Conservation (phyloP, 2,888 invertebrate genomes). For the Epinotia ramella region DNA sequence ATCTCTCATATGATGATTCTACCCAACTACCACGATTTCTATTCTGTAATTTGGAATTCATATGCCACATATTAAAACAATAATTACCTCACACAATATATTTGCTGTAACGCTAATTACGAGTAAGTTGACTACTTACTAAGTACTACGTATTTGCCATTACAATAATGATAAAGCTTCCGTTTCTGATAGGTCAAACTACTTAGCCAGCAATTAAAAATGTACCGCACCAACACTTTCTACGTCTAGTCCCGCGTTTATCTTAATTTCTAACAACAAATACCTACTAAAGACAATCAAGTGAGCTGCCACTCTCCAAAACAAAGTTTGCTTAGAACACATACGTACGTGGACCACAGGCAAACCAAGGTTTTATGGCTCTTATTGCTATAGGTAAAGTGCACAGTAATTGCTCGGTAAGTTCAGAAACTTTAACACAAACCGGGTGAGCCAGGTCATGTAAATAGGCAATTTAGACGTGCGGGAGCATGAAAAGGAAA, state of each 20-base stretch:
- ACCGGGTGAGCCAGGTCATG: too few species aligned
- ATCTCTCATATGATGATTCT: background rate
- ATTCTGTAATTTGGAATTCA: background rate
- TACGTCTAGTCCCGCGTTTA: constrained; percentile 63
- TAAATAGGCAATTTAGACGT: too few species aligned
- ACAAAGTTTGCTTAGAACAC: constrained; percentile 61
- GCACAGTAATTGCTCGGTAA: background rate
- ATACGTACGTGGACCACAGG: constrained; percentile 30
- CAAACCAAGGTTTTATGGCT: constrained; percentile 1
- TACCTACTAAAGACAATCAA: constrained; percentile 58
- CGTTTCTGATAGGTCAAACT: background rate
- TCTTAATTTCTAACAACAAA: constrained; percentile 74
- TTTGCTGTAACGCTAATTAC: constrained; percentile 21
- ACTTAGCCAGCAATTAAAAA: constrained; percentile 62
- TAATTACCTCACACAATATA: background rate
- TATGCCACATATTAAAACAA: background rate
- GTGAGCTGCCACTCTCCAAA: constrained; percentile 59
- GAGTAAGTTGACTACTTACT: background rate
- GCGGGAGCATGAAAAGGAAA: too few species aligned
- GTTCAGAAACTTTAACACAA: background rate
- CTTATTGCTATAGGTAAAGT: background rate
- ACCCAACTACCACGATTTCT: background rate
- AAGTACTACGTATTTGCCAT: constrained; percentile 11
- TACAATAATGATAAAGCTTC: constrained; percentile 28
- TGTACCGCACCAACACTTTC: constrained; percentile 65